phyloP scores from a whole-genome alignment of 2,797 vertebrate genomes.

The Melopsittacus undulatus region DNA sequence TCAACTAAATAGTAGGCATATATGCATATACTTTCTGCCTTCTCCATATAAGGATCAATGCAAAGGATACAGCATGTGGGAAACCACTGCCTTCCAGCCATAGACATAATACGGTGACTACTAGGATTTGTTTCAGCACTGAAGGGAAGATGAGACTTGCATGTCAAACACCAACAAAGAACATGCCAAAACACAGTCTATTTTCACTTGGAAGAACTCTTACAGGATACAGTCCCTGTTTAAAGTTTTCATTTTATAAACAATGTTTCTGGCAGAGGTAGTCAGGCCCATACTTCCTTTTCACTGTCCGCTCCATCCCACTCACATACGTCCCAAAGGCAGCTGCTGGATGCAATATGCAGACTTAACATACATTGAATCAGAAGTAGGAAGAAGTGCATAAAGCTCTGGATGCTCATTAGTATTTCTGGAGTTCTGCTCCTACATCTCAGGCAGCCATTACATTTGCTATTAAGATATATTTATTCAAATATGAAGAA shows the following conservation, averaged over 20 bases:
- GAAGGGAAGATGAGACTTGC: not conserved
- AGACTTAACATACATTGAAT: not conserved
- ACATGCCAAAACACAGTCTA: not conserved
- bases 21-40: not conserved
- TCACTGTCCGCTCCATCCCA: not conserved
- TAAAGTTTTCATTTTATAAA: not conserved
- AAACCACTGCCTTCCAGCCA: not conserved
- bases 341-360: not conserved
- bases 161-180: not conserved
- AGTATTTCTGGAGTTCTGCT: conserved; percentile 27
- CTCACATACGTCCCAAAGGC: not conserved
- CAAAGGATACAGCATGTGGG: not conserved
- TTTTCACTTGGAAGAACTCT: not conserved
- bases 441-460: not conserved
- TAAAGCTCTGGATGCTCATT: conserved; percentile 6
- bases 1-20: not conserved
- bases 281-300: not conserved
- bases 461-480: conserved; percentile 26
- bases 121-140: not conserved
- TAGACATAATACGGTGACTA: not conserved
- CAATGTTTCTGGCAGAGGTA: not conserved
- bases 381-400: not conserved
- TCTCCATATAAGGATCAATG: not conserved
- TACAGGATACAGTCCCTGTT: not conserved
- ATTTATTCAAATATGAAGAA: conserved; percentile 29